phyloP scores from a whole-genome alignment of 1,140 invertebrate species.

The Trypoxylus dichotomus region DNA sequence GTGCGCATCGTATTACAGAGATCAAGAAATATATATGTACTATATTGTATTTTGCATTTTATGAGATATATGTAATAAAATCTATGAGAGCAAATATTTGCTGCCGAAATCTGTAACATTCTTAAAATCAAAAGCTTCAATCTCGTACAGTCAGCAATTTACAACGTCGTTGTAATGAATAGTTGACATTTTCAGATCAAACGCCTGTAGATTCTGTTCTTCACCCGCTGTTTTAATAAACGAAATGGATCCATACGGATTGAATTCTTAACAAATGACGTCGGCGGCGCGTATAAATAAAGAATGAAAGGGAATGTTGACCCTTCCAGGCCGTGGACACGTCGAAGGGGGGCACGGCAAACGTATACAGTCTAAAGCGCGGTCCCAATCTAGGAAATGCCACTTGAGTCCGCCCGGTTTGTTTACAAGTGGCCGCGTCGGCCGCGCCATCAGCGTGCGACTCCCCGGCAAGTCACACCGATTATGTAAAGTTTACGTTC shows the following conservation, averaged over 20 bases:
- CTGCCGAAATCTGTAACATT: too few relatives aligned
- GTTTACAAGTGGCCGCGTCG: slow-evolving; percentile 29
- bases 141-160: too few relatives aligned
- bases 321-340: not conserved
- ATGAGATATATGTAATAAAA: too few relatives aligned
- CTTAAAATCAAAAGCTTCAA: too few relatives aligned
- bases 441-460: not conserved
- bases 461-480: not conserved
- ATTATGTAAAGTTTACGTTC: slow-evolving; percentile 7
- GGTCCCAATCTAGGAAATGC: slow-evolving; percentile 39
- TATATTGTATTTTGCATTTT: too few relatives aligned
- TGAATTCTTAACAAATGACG: slow-evolving; percentile 3
- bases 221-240: not conserved
- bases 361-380: slow-evolving; percentile 35
- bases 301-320: slow-evolving; percentile 2
- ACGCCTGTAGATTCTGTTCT: not conserved
- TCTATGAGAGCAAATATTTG: too few relatives aligned
- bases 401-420: slow-evolving; percentile 38
- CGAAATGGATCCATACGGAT: not conserved
- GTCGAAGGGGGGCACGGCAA: not conserved
- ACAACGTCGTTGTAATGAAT: not conserved
- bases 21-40: too few relatives aligned
- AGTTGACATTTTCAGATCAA: not conserved
- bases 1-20: too few relatives aligned
- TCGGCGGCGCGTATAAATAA: slow-evolving; percentile 1